Percentiles rank a stretch among this genome's conserved stretches.
phyloP scores from a whole-genome alignment of 2,113 vertebrate genomes.

The Oreochromis tanganicae region DNA sequence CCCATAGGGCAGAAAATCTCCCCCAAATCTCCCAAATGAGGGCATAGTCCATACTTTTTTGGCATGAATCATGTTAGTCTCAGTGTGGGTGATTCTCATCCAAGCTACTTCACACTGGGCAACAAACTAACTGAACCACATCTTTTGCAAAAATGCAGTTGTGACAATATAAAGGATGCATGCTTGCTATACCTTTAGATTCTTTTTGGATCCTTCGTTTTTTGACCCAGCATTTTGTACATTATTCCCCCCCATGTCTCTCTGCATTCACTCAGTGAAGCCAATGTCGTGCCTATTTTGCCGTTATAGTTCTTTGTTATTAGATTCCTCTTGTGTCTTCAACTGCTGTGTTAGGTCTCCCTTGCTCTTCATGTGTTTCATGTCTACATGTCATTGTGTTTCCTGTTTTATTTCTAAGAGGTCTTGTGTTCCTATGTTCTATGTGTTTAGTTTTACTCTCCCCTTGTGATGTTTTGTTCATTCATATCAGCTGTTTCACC shows the following conservation, averaged over 20 bases:
- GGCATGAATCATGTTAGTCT: neutral
- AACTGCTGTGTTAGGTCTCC: neutral
- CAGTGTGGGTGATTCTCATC: neutral
- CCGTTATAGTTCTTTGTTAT: neutral
- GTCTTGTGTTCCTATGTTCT: neutral
- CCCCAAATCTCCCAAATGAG: neutral
- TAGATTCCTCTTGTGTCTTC: neutral
- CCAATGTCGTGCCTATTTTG: neutral
- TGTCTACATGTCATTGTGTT: no score
- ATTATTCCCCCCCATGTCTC: rapidly evolving
- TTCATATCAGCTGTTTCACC: neutral
- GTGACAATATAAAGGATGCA: neutral
- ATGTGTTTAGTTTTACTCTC: neutral
- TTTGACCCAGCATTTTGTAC: neutral
- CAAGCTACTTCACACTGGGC: neutral
- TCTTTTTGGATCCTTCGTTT: neutral
- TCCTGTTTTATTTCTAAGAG: neutral
- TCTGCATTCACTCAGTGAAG: neutral
- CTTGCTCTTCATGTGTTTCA: no score
- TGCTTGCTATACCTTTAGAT: neutral
- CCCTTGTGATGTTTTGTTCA: neutral
- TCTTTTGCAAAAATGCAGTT: neutral
- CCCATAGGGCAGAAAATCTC: neutral
- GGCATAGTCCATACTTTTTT: neutral
- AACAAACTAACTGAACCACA: neutral